Evolutionary conservation across 2,113 vertebrate species (phyloP).

Genomic region (Elanoides forficatus): DNA sequence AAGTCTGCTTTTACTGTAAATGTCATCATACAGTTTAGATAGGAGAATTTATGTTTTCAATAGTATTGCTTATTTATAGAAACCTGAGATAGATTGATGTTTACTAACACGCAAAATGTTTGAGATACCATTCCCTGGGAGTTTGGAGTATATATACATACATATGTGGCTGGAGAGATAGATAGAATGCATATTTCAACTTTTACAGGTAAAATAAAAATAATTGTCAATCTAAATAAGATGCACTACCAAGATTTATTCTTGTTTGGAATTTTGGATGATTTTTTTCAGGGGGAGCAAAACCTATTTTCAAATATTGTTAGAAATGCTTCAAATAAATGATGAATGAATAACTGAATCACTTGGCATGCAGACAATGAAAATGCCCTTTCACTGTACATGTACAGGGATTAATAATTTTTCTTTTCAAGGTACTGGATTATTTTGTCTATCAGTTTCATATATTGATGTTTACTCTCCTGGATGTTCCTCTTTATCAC

Average conservation of each 20-base stretch:
- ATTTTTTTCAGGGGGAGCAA: not conserved
- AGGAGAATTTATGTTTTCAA: not conserved
- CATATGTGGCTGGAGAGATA: not conserved
- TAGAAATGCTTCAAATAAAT: not conserved
- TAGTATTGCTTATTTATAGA: not conserved
- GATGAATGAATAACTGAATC: not conserved
- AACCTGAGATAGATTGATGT: not conserved
- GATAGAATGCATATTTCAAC: not conserved
- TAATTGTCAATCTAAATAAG: not conserved
- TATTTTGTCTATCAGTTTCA: not conserved
- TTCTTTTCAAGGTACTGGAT: not conserved
- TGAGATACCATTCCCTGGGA: not conserved
- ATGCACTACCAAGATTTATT: not conserved
- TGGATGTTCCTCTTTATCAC: not conserved
- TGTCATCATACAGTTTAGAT: not conserved
- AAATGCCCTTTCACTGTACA: not conserved
- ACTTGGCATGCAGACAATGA: not conserved
- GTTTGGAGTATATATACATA: not conserved
- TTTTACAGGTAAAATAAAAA: not conserved
- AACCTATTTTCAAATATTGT: not conserved
- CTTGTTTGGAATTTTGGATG: not conserved
- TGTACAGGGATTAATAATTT: not conserved
- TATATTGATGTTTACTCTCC: not conserved
- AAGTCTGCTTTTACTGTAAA: not conserved
- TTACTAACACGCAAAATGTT: not conserved